Conservation (phyloP, 2,888 invertebrate genomes). For the Sinelater perroti region DNA sequence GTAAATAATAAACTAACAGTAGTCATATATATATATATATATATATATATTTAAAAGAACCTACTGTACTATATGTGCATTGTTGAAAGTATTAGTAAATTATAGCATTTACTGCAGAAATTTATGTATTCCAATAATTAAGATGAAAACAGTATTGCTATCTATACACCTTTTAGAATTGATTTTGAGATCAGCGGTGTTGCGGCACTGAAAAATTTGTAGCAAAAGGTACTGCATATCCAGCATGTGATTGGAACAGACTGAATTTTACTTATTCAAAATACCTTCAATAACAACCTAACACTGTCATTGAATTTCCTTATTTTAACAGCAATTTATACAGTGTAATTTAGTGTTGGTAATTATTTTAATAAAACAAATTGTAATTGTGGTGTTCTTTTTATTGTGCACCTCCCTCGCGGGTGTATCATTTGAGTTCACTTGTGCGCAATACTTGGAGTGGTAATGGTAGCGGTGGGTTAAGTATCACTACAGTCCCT, state of each 20-base stretch:
- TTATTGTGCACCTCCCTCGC: too few relatives aligned
- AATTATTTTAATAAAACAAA: too few relatives aligned
- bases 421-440: too few relatives aligned
- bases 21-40: background rate
- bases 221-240: slow-evolving; percentile 16
- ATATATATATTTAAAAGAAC: slow-evolving; percentile 29
- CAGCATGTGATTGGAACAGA: slow-evolving; percentile 36
- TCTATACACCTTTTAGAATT: background rate
- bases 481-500: too few relatives aligned
- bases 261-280: slow-evolving; percentile 34
- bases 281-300: too few relatives aligned
- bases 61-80: slow-evolving; percentile 24
- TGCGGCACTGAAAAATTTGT: background rate
- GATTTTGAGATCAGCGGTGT: slow-evolving; percentile 1
- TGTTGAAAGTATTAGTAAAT: slow-evolving; percentile 23
- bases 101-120: slow-evolving; percentile 16
- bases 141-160: slow-evolving; percentile 17
- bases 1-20: background rate
- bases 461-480: too few relatives aligned
- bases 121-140: slow-evolving; percentile 3
- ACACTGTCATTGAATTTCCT: too few relatives aligned
- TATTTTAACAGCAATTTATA: too few relatives aligned
- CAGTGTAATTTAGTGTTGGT: too few relatives aligned
- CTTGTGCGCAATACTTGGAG: too few relatives aligned
- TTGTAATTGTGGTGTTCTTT: too few relatives aligned